Base-by-base conservation (phyloP, 2,113 vertebrate species). In the Indri indri region DNA sequence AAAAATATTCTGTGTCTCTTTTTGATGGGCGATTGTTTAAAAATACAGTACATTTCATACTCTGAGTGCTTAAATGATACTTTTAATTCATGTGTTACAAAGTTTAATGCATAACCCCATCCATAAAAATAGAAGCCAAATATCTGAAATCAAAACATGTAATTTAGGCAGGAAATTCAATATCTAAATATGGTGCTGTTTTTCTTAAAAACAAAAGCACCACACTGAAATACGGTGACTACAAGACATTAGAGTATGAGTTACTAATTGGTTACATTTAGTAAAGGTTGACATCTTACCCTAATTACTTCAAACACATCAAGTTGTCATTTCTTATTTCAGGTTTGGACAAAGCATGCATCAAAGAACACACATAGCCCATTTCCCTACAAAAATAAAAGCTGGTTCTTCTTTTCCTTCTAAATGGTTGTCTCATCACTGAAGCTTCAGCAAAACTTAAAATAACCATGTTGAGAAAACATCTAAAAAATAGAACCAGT, bases 391-490 rank as follows among this genome's bases (percentile, higher is more conserved):
- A 93, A 92, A 96, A 73, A 61, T 16, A 96, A 92, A 97, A 45
- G 11, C 47, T 34, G 2, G 96, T 71, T 63, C 23, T 97, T 81
- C 65, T 92, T 97, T 89, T 59, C 42, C 80, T 97, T 97, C 54
- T 97, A 94, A 98, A 95, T 76, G 81, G 88, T 12, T 97, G 66
- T 94, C 89, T 97, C 54, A 93, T 76, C 70, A 81, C 63, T 63
- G 88, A 98, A 98, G 88, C 82, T 97, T 93, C 25, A 98, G 89
- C 95, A 97, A 97, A 88, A 97, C 96, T 97, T 94, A 98, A 98
- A 98, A 98, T 98, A 98, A 95, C 73, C 93, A 85, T 94, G 94
- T 97, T 98, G 57, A 98, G 95, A 98, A 94, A 97, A 97, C 97
- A 94, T 90, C 82, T 4, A 45, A 97, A 98, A 97, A 61, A 96